Base-by-base conservation (phyloP, 2,797 vertebrate genomes). In the Bovichtus diacanthus region DNA sequence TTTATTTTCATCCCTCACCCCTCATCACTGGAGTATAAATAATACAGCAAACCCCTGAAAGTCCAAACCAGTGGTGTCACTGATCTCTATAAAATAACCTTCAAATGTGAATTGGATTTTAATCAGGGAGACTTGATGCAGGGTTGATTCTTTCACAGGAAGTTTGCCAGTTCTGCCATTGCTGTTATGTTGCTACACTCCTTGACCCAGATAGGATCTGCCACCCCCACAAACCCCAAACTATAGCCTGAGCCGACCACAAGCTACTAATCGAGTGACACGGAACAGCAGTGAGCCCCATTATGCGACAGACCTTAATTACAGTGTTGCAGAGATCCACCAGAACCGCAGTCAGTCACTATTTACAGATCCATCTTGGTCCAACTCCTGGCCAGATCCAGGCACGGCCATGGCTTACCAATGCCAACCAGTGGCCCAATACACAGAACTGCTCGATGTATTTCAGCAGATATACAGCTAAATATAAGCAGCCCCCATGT, bases 201-300 rank as follows among this genome's bases (percentile, higher is more conserved):
- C 43, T 77, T 81, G 88, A 67, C 89, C 89, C 80, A 92, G 80
- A 90, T 89, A 83, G 89, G 87, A 84, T 91, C 86, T 81, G 83
- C 89, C 90, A 81, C 93, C 91, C 86, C 89, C 92, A 88, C 91
- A 93, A 92, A 92, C 93, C 94, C 80, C 83, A 94, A 94, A 94
- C 92, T 91, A 88, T 70, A 92, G 90, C 76, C 78, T 79, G 76
- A 81, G 58, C 38, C 16, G 3, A 81, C 90, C 92, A 81, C 90
- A 90, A 76, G 76, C 87, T 93, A 85, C 91, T 93, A 95, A 94
- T 93, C 86, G 88, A 80, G 81, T 84, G 79, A 91, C 88, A 90
- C 60, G 34, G 77, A 81, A 85, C 87, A 84, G 88, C 87, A 86
- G 84, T 83, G 83, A 88, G 83, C 74, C 90, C 90, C 90, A 83